These are phyloP conservation scores for Aphaenogaster floridana DNA, from an alignment of 1,140 invertebrate genomes.

Conservation along the genomic window DNA sequence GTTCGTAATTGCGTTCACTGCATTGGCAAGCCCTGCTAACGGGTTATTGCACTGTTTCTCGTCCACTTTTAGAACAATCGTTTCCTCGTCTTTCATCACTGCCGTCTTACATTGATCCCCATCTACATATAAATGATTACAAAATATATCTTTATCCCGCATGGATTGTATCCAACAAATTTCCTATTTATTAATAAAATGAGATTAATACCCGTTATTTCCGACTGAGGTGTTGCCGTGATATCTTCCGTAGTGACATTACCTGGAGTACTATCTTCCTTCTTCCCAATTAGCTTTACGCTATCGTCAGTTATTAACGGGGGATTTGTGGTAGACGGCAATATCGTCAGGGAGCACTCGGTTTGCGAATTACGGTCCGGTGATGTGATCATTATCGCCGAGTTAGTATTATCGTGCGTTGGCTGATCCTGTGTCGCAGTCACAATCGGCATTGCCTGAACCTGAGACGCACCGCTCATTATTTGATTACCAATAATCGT, in stretches of 20 bases:
- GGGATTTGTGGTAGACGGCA: slow-evolving; percentile 70
- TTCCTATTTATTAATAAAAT: slow-evolving; percentile 37
- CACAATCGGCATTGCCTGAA: slow-evolving; percentile 81
- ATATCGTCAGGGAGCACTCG: slow-evolving; percentile 76
- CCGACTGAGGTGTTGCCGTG: slow-evolving; percentile 39
- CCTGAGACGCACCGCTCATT: slow-evolving; percentile 79
- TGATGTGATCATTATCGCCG: slow-evolving; percentile 75
- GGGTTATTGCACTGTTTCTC: slow-evolving; percentile 84
- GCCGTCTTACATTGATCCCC: slow-evolving; percentile 74
- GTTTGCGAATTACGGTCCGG: slow-evolving; percentile 76
- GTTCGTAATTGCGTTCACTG: slow-evolving; percentile 85
- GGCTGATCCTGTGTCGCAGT: slow-evolving; percentile 70
- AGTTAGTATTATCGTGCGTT: slow-evolving; percentile 73
- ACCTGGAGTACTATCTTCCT: slow-evolving; percentile 70
- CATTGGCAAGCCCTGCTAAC: slow-evolving; percentile 83
- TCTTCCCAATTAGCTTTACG: slow-evolving; percentile 71
- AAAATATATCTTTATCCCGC: slow-evolving; percentile 4
- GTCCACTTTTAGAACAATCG: slow-evolving; percentile 71
- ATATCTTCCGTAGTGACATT: slow-evolving; percentile 52
- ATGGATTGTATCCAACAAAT: not conserved
- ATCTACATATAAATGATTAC: slow-evolving; percentile 61
- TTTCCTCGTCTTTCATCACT: slow-evolving; percentile 74
- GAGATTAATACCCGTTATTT: slow-evolving; percentile 66
- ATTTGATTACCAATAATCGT: slow-evolving; percentile 84
- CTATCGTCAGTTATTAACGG: slow-evolving; percentile 72